A percentile compares a stretch with the other conserved stretches of the same genome.
Conservation (phyloP, 2,113 vertebrate species). For the Gymnocephalus cernua region DNA sequence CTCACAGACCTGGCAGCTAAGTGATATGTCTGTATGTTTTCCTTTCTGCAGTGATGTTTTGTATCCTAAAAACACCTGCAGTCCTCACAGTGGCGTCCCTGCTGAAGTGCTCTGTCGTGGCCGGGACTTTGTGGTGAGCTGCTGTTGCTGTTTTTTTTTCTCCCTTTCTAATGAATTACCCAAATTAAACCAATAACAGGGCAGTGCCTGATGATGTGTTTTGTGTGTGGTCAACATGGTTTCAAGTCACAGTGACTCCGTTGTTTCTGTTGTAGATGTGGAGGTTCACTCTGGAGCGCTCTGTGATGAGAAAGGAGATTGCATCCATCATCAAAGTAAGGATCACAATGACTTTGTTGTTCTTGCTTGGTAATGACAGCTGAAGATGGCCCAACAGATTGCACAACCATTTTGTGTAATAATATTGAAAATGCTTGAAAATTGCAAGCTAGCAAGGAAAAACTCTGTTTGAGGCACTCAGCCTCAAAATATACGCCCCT, state of each 20-base stretch:
- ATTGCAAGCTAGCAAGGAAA: background rate
- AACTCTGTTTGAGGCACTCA: background rate
- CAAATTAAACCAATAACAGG: background rate
- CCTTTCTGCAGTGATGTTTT: slow-evolving; percentile 89
- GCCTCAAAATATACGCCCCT: background rate
- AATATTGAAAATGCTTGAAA: background rate
- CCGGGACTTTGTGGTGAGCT: slow-evolving; percentile 95
- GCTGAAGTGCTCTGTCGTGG: slow-evolving; percentile 96
- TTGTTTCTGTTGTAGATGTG: slow-evolving; percentile 88
- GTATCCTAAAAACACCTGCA: slow-evolving; percentile 96
- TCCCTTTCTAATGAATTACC: background rate
- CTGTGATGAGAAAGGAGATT: slow-evolving; percentile 94
- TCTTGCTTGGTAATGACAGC: background rate
- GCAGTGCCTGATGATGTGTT: background rate
- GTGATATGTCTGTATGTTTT: background rate
- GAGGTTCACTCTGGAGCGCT: slow-evolving; percentile 95
- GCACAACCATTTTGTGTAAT: background rate
- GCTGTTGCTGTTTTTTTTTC: background rate
- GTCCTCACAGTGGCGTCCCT: slow-evolving; percentile 95
- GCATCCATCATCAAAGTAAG: slow-evolving; percentile 91
- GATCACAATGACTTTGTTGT: background rate
- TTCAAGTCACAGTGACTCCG: background rate
- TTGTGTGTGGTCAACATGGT: background rate
- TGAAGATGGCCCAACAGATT: background rate
- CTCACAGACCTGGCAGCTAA: background rate